These are phyloP conservation scores for Eubasilissa splendida DNA, from an alignment of 2,888 invertebrate genomes.

Conservation along the genomic window DNA sequence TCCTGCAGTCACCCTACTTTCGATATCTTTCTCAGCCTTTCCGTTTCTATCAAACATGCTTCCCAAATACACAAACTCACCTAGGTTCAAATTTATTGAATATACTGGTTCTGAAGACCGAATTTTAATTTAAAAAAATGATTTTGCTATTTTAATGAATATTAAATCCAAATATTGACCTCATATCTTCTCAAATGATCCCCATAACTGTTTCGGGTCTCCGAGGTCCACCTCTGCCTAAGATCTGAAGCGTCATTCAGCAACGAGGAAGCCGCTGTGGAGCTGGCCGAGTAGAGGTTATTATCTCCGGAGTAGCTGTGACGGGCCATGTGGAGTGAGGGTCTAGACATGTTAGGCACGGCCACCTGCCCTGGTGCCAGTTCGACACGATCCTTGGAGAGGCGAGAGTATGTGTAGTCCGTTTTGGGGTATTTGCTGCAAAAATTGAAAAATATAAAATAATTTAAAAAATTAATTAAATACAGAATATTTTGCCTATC, in stretches of 20 bases:
- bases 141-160: too few relatives aligned
- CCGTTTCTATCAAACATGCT: too few relatives aligned
- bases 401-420: slow-evolving; percentile 89
- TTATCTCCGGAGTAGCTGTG: not conserved
- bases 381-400: slow-evolving; percentile 87
- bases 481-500: too few relatives aligned
- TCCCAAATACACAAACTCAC: too few relatives aligned
- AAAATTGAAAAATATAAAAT: slow-evolving; percentile 52
- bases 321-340: slow-evolving; percentile 69
- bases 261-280: slow-evolving; percentile 15
- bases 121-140: too few relatives aligned
- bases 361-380: slow-evolving; percentile 85
- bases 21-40: too few relatives aligned
- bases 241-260: slow-evolving; percentile 27
- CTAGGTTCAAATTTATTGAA: too few relatives aligned
- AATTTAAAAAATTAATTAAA: too few relatives aligned
- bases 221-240: slow-evolving; percentile 28
- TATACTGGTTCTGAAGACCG: too few relatives aligned
- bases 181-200: slow-evolving; percentile 32
- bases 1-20: too few relatives aligned
- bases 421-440: slow-evolving; percentile 90
- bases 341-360: slow-evolving; percentile 92
- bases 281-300: not conserved
- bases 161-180: slow-evolving; percentile 9
- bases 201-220: slow-evolving; percentile 18